phyloP scores from a whole-genome alignment of 2,888 invertebrate species.

The Drosophila pegasa region DNA sequence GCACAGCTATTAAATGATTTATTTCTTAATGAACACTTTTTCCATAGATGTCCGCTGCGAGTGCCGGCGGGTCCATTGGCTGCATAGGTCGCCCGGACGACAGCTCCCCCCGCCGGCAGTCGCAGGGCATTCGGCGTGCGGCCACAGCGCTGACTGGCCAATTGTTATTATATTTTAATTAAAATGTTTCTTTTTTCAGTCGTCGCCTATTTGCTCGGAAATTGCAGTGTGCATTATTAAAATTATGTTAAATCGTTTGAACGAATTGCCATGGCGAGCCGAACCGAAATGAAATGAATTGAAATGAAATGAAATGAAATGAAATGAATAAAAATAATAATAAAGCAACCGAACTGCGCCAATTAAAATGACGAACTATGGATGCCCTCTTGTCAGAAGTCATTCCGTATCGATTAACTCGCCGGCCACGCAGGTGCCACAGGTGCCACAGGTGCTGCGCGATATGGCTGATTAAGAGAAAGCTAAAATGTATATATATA shows the following conservation, averaged over 20 bases:
- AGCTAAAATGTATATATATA: too few species aligned
- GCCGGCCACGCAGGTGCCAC: too few species aligned
- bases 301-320: neutral
- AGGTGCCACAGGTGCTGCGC: too few species aligned
- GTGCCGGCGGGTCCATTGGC: neutral
- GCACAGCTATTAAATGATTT: constrained; percentile 57
- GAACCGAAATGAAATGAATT: neutral
- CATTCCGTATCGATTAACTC: neutral
- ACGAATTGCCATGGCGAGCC: constrained; percentile 1
- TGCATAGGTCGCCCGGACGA: too few species aligned
- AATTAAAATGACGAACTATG: neutral
- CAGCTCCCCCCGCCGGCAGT: too few species aligned
- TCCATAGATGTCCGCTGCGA: neutral
- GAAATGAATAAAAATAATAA: constrained; percentile 3
- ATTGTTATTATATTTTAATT: constrained; percentile 65
- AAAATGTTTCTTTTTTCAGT: constrained; percentile 63
- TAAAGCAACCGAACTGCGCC: neutral
- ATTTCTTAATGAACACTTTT: constrained; percentile 40
- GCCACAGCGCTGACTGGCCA: neutral
- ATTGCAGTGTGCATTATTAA: constrained; percentile 40
- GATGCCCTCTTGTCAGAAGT: neutral
- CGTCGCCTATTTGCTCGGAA: constrained; percentile 42
- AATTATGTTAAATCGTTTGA: constrained; percentile 31
- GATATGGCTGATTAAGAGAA: too few species aligned
- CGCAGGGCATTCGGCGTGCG: neutral